Evolutionary conservation across 1,140 invertebrate species (phyloP), one percentile per base, ranked within the genome.

Genomic region (Hycleus cichorii): DNA sequence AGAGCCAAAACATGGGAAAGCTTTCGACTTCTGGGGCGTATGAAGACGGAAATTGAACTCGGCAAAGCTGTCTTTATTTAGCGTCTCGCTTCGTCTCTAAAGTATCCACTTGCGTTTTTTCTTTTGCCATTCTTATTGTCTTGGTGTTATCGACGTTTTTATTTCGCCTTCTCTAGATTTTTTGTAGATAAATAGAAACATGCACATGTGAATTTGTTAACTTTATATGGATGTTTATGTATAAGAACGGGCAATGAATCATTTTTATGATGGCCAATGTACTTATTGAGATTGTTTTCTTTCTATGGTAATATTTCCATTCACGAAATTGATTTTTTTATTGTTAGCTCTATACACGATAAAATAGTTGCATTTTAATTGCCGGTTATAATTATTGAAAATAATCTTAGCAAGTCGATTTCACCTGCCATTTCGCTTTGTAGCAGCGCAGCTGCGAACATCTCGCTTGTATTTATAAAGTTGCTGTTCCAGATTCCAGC

Each of bases 1-100:
- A 45, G 49, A 47, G 47, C 53, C 46, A 57, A 32, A 32, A 64
- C 63, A 67, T 57, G 65, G 54, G 61, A 63, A 65, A 59, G 65
- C 65, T 67, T 63, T 65, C 54, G 65, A 51, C 63, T 54, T 58
- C 65, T 56, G 65, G 58, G 60, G 64, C 58, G 64, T 44, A 32
- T 47, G 48, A 49, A 57, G 53, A 57, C 62, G 59, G 62, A 64
- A 64, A 64, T 64, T 64, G 62, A 59, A 60, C 49, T 60, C 39
- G 47, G 51, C 26, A 38, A 53, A 46, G 32, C 51, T 53, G 32
- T 32, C 7, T 32, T 32, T 32, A 5, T 32, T 32, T 32, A 4
- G 4, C 32, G 32, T 32, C 7, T 32, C 32, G 32, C 18, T 18
- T 18, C 18, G 18, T 18, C 18, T 18, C 18, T 18, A 18, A 18